Evolutionary conservation across 2,797 vertebrate species (phyloP).

Genomic region (Lophotriccus pileatus): DNA sequence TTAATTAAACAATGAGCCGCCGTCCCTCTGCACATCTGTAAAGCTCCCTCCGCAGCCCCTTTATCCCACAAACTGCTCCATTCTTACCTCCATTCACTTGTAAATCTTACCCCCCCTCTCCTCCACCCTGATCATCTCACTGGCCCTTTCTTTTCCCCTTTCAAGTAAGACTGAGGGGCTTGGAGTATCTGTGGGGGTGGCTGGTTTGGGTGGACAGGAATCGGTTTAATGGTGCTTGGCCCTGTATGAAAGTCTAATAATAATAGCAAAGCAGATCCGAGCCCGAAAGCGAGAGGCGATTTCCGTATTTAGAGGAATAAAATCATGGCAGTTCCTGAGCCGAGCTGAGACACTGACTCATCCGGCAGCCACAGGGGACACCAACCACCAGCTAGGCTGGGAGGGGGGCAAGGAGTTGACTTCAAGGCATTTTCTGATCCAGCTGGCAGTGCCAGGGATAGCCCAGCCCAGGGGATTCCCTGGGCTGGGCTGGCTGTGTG

Average conservation of each 20-base stretch:
- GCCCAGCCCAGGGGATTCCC: slow-evolving; percentile 50
- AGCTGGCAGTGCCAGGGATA: slow-evolving; percentile 46
- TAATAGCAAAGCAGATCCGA: slow-evolving; percentile 29
- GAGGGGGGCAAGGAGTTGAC: neutral
- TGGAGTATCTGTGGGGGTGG: slow-evolving; percentile 60
- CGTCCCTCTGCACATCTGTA: slow-evolving; percentile 87
- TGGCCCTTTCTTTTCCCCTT: slow-evolving; percentile 72
- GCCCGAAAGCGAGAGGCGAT: neutral
- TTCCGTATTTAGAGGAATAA: slow-evolving; percentile 33
- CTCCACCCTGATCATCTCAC: slow-evolving; percentile 61
- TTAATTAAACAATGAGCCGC: slow-evolving; percentile 87
- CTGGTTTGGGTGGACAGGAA: slow-evolving; percentile 24
- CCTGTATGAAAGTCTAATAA: slow-evolving; percentile 19
- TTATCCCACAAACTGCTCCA: slow-evolving; percentile 88
- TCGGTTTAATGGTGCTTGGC: slow-evolving; percentile 52
- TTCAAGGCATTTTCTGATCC: slow-evolving; percentile 26
- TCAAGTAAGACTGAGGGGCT: slow-evolving; percentile 64
- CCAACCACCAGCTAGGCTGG: neutral
- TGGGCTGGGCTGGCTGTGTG: neutral
- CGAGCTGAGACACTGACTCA: slow-evolving; percentile 4
- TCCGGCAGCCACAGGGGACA: slow-evolving; percentile 21
- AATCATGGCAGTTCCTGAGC: neutral
- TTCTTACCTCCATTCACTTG: slow-evolving; percentile 88
- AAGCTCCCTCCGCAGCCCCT: slow-evolving; percentile 82
- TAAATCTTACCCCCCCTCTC: slow-evolving; percentile 78